phyloP scores from a whole-genome alignment of 2,797 vertebrate species.

The Schizopygopsis malacanthus region DNA sequence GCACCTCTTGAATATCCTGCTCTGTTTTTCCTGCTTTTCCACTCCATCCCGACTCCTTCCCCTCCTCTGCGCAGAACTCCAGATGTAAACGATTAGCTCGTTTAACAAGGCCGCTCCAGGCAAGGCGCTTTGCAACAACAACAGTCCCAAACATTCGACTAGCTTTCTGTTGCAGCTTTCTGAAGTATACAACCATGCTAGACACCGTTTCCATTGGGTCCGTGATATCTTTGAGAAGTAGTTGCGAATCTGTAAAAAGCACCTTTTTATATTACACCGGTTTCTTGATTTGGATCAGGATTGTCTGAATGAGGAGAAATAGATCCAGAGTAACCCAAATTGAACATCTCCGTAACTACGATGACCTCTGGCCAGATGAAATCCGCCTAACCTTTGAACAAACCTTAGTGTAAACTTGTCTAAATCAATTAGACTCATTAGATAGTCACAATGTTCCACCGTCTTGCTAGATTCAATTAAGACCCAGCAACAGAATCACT shows the following conservation, averaged over 20 bases:
- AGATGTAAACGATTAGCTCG: slow-evolving; percentile 53
- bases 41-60: not conserved
- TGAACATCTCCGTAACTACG: not conserved
- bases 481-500: slow-evolving; percentile 44
- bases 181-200: not conserved
- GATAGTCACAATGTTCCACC: slow-evolving; percentile 76
- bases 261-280: not conserved
- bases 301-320: not conserved
- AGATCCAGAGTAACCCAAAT: not conserved
- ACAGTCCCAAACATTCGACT: slow-evolving; percentile 44
- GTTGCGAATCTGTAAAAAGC: slow-evolving; percentile 33
- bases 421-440: slow-evolving; percentile 73
- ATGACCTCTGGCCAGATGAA: not conserved
- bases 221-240: slow-evolving; percentile 7
- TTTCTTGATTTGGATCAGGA: not conserved
- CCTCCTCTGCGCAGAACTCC: slow-evolving; percentile 27
- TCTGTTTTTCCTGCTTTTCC: slow-evolving; percentile 26
- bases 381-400: slow-evolving; percentile 64
- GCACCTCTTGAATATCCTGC: slow-evolving; percentile 43
- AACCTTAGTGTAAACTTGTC: slow-evolving; percentile 34
- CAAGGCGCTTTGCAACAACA: slow-evolving; percentile 45
- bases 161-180: slow-evolving; percentile 15
- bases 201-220: slow-evolving; percentile 38
- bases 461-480: slow-evolving; percentile 73
- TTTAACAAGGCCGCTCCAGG: slow-evolving; percentile 50